These are phyloP conservation scores for Cuniculus paca DNA, from an alignment of 2,797 vertebrate genomes.

Conservation along the genomic window DNA sequence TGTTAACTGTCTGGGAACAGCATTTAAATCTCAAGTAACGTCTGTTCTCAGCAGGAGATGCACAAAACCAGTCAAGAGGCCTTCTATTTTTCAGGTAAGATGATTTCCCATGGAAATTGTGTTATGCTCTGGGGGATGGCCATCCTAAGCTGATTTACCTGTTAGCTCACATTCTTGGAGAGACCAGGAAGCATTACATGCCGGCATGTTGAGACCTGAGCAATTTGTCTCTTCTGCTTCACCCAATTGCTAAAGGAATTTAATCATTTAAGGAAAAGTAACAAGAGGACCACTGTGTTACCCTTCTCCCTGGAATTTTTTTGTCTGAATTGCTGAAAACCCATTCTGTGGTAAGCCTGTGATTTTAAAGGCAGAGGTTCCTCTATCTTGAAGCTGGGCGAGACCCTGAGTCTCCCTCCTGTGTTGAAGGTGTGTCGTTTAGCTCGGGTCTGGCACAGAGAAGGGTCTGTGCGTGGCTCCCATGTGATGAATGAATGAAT, in stretches of 20 bases:
- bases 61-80: neutral
- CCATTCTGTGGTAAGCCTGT: neutral
- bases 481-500: neutral
- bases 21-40: neutral
- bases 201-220: neutral
- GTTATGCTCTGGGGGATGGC: neutral
- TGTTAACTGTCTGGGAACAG: neutral
- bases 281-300: neutral
- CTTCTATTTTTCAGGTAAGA: neutral
- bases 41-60: neutral
- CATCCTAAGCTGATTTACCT: slow-evolving; percentile 6
- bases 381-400: neutral
- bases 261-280: neutral
- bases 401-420: neutral
- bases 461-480: neutral
- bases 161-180: slow-evolving; percentile 14
- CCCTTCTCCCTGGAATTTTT: neutral
- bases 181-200: neutral
- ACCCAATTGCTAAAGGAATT: neutral
- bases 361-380: neutral
- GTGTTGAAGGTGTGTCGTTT: too few species aligned
- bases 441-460: neutral
- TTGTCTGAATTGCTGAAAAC: neutral
- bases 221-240: neutral
- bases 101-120: neutral